A percentile compares a stretch with the other conserved stretches of the same genome.
These are phyloP conservation scores for Rhinogobio ventralis DNA, from an alignment of 2,797 vertebrate species.

Conservation along the genomic window DNA sequence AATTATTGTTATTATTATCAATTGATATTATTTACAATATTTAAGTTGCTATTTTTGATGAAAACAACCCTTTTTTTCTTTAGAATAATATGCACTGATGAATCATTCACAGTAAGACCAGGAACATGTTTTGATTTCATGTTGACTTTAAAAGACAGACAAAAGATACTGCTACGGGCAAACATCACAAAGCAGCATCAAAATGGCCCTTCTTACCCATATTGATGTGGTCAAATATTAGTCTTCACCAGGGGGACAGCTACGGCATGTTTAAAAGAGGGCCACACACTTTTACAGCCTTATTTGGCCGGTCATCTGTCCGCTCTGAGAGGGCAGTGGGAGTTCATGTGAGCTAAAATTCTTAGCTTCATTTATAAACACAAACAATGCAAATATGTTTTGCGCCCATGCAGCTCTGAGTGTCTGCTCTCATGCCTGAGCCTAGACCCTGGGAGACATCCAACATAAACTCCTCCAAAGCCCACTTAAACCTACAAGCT, in stretches of 20 bases:
- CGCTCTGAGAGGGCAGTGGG: neutral
- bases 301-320: slow-evolving; percentile 44
- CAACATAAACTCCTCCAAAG: slow-evolving; percentile 50
- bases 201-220: neutral
- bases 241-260: slow-evolving; percentile 30
- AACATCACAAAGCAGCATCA: neutral
- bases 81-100: neutral
- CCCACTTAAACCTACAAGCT: slow-evolving; percentile 20
- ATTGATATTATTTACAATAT: neutral
- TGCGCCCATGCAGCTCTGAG: slow-evolving; percentile 43
- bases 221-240: slow-evolving; percentile 31
- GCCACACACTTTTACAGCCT: slow-evolving; percentile 39
- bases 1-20: neutral
- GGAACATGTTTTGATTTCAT: neutral
- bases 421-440: slow-evolving; percentile 39
- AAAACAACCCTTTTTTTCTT: neutral
- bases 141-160: neutral
- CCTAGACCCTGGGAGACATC: slow-evolving; percentile 36
- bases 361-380: slow-evolving; percentile 56
- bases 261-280: slow-evolving; percentile 45
- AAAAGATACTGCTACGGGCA: neutral
- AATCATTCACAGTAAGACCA: neutral
- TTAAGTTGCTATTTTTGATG: neutral
- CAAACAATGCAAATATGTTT: slow-evolving; percentile 54
- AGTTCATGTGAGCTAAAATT: slow-evolving; percentile 48